These are phyloP conservation scores for Gambusia yucatana DNA, from an alignment of 2,797 vertebrate species.

Conservation along the genomic window DNA sequence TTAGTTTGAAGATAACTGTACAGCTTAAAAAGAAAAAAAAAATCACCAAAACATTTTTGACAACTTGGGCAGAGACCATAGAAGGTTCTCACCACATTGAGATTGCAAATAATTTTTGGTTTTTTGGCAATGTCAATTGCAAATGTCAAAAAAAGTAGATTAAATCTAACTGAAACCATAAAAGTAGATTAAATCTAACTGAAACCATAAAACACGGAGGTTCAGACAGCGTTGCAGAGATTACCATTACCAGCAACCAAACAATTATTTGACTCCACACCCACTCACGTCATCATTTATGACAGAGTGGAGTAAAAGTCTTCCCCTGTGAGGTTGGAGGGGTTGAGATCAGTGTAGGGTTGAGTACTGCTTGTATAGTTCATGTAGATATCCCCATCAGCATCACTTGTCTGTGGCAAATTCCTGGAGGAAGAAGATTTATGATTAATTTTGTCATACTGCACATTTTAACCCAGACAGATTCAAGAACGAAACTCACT, in stretches of 20 bases:
- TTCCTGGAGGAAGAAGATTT: slow-evolving; percentile 34
- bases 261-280: neutral
- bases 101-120: too few species aligned
- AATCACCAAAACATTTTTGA: neutral
- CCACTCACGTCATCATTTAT: slow-evolving; percentile 20
- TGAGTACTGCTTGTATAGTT: slow-evolving; percentile 58
- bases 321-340: slow-evolving; percentile 16
- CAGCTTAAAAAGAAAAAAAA: neutral
- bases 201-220: neutral
- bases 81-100: neutral
- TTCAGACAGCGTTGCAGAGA: neutral
- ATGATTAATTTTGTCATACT: neutral
- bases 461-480: neutral
- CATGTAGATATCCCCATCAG: slow-evolving; percentile 67
- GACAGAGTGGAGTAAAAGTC: slow-evolving; percentile 60
- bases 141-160: too few species aligned
- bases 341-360: slow-evolving; percentile 63
- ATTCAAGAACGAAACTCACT: slow-evolving; percentile 50
- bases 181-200: slow-evolving; percentile 15
- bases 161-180: too few species aligned
- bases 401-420: slow-evolving; percentile 4
- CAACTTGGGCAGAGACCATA: rapidly evolving
- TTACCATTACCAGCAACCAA: neutral
- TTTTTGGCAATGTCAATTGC: too few species aligned
- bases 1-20: neutral